Percentiles rank a stretch among this genome's conserved stretches.
These are phyloP conservation scores for Fukomys damarensis DNA, from an alignment of 2,113 vertebrate genomes.

Conservation along the genomic window DNA sequence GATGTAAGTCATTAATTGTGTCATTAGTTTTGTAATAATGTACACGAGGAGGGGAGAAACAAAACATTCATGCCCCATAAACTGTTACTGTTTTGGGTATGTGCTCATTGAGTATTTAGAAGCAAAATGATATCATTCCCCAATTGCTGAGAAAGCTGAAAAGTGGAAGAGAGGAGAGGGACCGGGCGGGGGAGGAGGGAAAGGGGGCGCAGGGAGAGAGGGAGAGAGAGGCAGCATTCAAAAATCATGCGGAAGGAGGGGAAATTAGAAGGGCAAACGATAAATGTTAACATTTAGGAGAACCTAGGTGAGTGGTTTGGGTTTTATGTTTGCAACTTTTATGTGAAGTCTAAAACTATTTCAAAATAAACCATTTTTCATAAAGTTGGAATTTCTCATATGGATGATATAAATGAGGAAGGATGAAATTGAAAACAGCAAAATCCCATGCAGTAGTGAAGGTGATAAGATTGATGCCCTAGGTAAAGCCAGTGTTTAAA, in stretches of 20 bases:
- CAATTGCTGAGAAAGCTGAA: neutral
- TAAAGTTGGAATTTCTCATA: neutral
- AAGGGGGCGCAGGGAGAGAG: neutral
- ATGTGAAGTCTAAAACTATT: neutral
- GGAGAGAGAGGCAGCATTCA: too few species aligned
- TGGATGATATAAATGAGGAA: conserved; percentile 31
- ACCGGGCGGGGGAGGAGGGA: too few species aligned
- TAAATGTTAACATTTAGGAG: neutral
- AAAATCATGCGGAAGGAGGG: too few species aligned
- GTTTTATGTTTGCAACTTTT: neutral
- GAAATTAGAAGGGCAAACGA: neutral
- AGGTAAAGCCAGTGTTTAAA: neutral
- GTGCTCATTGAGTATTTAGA: neutral
- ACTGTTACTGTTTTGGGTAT: neutral
- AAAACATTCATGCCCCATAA: neutral
- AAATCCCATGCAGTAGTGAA: neutral
- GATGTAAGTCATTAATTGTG: neutral
- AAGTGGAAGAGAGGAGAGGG: neutral
- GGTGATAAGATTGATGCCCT: neutral
- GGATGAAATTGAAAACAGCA: neutral
- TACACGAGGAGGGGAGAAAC: neutral
- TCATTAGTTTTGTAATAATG: neutral
- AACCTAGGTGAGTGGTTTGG: neutral
- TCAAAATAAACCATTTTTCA: neutral
- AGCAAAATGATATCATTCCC: neutral